Conservation (phyloP, 1,140 invertebrate genomes). For the Centruroides vittatus region DNA sequence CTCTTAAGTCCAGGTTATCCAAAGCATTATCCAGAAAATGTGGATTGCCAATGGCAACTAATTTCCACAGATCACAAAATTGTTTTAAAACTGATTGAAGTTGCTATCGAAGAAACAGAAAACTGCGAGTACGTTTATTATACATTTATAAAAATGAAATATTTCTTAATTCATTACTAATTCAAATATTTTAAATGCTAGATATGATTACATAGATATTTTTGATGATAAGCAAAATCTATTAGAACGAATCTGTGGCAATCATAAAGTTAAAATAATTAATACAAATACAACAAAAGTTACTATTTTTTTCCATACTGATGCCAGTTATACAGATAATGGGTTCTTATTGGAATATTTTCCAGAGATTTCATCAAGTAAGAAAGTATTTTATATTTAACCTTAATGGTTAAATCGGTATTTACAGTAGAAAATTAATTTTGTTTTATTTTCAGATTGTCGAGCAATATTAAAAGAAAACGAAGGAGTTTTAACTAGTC, state of each 20-base stretch:
- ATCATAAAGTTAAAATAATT: conserved; percentile 8
- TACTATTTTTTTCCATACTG: conserved; percentile 15
- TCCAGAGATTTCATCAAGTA: conserved; percentile 11
- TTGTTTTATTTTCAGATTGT: conserved; percentile 6
- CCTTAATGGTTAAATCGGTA: too few species aligned
- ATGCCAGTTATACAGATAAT: conserved; percentile 12
- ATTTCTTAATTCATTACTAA: not conserved
- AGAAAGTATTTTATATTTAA: not conserved
- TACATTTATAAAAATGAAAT: not conserved
- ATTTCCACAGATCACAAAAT: conserved; percentile 4
- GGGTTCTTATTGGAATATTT: conserved; percentile 17
- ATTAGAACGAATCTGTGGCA: conserved; percentile 13
- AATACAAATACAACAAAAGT: conserved; percentile 11
- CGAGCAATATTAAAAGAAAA: not conserved
- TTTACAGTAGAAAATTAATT: too few species aligned
- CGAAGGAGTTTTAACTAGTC: conserved; percentile 39
- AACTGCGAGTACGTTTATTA: conserved; percentile 12
- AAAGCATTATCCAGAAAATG: conserved; percentile 15
- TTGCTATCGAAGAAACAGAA: conserved; percentile 14
- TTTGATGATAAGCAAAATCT: not conserved
- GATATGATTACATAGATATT: conserved; percentile 8
- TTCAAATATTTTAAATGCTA: not conserved
- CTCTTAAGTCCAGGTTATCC: conserved; percentile 53
- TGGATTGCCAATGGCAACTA: conserved; percentile 17
- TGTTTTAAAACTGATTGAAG: conserved; percentile 8